A percentile compares a stretch with the other conserved stretches of the same genome.
Conservation (phyloP, 2,797 vertebrate genomes). For the Poeciliopsis paucimaculata region DNA sequence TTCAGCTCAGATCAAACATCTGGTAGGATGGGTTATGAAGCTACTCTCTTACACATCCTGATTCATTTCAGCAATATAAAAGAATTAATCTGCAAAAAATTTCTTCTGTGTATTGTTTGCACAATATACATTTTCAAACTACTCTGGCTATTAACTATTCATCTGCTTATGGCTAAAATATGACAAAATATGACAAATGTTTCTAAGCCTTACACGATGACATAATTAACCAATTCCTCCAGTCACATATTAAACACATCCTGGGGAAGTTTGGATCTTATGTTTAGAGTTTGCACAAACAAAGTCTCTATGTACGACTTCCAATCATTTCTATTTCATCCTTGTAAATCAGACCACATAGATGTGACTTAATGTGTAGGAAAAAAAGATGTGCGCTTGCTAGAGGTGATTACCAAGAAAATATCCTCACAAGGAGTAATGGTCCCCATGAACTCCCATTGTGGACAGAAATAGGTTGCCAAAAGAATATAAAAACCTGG, state of each 20-base stretch:
- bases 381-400: not conserved
- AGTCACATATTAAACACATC: not conserved
- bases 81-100: not conserved
- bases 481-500: too few relatives aligned
- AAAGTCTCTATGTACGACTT: not conserved
- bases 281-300: not conserved
- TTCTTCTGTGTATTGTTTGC: not conserved
- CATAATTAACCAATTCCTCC: not conserved
- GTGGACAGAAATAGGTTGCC: too few relatives aligned
- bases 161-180: not conserved
- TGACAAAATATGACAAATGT: not conserved
- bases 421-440: too few relatives aligned
- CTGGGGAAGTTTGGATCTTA: not conserved
- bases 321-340: not conserved
- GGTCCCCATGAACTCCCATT: too few relatives aligned
- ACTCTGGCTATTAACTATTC: not conserved
- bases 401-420: not conserved
- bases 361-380: not conserved
- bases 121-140: not conserved
- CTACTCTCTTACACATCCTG: not conserved
- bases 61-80: not conserved
- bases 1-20: not conserved
- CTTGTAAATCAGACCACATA: not conserved
- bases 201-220: not conserved
- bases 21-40: not conserved